Percentiles rank a stretch among this genome's conserved stretches.
Conservation (phyloP, 2,888 invertebrate genomes). For the Mechanitis mazaeus region DNA sequence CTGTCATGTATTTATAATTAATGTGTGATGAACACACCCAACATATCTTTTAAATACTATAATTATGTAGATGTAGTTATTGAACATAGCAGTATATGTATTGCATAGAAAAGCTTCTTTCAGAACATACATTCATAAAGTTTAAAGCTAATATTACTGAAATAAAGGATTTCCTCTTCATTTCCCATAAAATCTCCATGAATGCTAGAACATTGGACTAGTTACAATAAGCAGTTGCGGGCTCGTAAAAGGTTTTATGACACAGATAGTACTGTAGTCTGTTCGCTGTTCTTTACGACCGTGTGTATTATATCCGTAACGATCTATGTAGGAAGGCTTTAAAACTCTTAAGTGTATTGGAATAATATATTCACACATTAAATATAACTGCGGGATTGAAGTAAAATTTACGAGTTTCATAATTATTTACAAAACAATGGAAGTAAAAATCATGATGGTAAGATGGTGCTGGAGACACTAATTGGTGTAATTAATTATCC, state of each 20-base stretch:
- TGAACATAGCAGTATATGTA: background rate
- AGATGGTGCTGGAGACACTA: slow-evolving; percentile 49
- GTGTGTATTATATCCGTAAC: slow-evolving; percentile 38
- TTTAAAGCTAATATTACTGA: background rate
- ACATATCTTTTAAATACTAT: no score
- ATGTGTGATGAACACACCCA: no score
- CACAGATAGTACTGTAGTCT: slow-evolving; percentile 26
- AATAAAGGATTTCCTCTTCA: slow-evolving; percentile 13
- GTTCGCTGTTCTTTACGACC: slow-evolving; percentile 34
- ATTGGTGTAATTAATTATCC: slow-evolving; percentile 65
- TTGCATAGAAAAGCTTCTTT: background rate
- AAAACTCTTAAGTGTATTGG: slow-evolving; percentile 20
- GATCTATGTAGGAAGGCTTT: slow-evolving; percentile 18
- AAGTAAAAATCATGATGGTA: background rate
- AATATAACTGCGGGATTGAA: slow-evolving; percentile 6
- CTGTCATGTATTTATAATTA: no score
- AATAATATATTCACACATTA: slow-evolving; percentile 11
- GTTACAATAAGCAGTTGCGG: slow-evolving; percentile 33
- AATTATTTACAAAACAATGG: no score
- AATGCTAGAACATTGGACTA: slow-evolving; percentile 29
- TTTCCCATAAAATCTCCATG: slow-evolving; percentile 24
- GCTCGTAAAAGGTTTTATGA: slow-evolving; percentile 33
- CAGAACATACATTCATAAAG: background rate
- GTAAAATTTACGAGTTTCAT: background rate
- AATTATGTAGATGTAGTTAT: no score